A percentile compares a stretch with the other conserved stretches of the same genome.
Conservation (phyloP, 1,140 invertebrate species). For the Danaus plexippus region DNA sequence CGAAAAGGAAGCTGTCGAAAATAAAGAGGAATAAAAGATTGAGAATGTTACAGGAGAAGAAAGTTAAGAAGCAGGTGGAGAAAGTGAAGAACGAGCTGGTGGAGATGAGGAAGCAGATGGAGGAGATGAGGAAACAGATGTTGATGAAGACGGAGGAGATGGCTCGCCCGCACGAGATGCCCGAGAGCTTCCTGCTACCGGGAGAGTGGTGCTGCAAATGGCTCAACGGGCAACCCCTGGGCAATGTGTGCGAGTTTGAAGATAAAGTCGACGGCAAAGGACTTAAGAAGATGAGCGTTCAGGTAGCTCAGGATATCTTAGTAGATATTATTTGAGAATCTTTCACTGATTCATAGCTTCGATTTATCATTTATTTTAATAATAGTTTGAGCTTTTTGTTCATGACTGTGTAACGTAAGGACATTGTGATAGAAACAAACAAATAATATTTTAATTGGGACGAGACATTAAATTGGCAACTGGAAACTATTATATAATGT, state of each 20-base stretch:
- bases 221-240: constrained; percentile 76
- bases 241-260: constrained; percentile 60
- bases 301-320: constrained; percentile 26
- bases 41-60: constrained; percentile 50
- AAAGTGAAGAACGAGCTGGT: constrained; percentile 49
- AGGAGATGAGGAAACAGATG: constrained; percentile 53
- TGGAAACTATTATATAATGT: too few species aligned
- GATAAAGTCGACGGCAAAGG: constrained; percentile 42
- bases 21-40: constrained; percentile 52
- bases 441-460: background rate
- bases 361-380: too few species aligned
- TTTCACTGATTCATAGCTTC: too few species aligned
- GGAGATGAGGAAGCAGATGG: constrained; percentile 48
- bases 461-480: background rate
- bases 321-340: too few species aligned
- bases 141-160: constrained; percentile 36
- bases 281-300: constrained; percentile 41
- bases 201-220: constrained; percentile 75
- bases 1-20: constrained; percentile 31
- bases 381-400: too few species aligned
- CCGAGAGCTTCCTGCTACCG: constrained; percentile 46
- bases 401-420: too few species aligned
- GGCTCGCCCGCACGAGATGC: constrained; percentile 29
- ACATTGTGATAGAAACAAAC: background rate
- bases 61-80: constrained; percentile 52